These are phyloP conservation scores for Pteruthius melanotis DNA, from an alignment of 2,113 vertebrate species.

Conservation along the genomic window DNA sequence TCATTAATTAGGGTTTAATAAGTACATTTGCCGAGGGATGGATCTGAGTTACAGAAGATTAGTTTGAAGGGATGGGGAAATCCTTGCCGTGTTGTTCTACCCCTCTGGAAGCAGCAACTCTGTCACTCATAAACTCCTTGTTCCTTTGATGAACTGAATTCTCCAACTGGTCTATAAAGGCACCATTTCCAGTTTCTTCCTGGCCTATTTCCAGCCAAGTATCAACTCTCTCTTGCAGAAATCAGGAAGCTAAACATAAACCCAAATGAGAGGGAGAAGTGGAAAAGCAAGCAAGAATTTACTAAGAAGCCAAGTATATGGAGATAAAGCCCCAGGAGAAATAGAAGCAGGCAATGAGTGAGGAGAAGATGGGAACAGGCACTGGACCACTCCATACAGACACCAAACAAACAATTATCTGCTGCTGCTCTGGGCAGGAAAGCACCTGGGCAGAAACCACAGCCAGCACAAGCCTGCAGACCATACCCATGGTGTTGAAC, in stretches of 20 bases:
- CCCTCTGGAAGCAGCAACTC: not conserved
- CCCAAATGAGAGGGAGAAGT: not conserved
- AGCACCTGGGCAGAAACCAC: not conserved
- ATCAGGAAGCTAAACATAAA: not conserved
- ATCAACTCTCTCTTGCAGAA: not conserved
- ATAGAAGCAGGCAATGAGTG: not conserved
- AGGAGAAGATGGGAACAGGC: not conserved
- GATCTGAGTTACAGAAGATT: not conserved
- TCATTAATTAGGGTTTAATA: not conserved
- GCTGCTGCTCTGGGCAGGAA: not conserved
- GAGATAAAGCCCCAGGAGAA: not conserved
- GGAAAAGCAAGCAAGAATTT: not conserved
- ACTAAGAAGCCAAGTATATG: not conserved
- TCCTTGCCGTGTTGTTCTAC: not conserved
- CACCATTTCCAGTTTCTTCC: not conserved
- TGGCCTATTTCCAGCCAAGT: not conserved
- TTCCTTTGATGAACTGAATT: not conserved
- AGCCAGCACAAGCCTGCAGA: not conserved
- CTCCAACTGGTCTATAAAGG: not conserved
- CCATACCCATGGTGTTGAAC: accelerated
- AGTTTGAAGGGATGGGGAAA: not conserved
- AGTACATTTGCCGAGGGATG: not conserved
- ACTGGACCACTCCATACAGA: not conserved
- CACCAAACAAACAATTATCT: not conserved
- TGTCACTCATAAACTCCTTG: not conserved